Evolutionary conservation across 2,888 invertebrate species (phyloP).

Genomic region (Leptinotarsa haldemani): DNA sequence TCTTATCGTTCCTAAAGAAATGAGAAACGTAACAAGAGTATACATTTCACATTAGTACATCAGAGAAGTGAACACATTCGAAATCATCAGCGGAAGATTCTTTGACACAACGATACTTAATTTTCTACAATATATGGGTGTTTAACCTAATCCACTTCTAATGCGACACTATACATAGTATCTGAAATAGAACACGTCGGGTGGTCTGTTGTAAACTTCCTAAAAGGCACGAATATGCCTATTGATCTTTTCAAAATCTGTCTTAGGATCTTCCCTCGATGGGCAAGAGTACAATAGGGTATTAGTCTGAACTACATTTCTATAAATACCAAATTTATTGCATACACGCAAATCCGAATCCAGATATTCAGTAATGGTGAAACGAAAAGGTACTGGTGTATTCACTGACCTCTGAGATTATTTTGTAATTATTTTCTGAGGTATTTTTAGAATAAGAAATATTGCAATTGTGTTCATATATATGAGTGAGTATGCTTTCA

Average conservation of each 20-base stretch:
- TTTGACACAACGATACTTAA: background rate
- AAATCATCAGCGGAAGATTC: background rate
- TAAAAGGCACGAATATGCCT: slow-evolving; percentile 36
- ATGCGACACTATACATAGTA: background rate
- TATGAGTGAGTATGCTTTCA: too few species aligned
- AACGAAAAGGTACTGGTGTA: too few species aligned
- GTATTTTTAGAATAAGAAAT: too few species aligned
- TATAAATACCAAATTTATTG: background rate
- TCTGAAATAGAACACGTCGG: slow-evolving; percentile 23
- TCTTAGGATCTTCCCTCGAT: background rate
- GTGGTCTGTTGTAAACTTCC: slow-evolving; percentile 38
- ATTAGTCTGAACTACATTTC: background rate
- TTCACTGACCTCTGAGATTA: too few species aligned
- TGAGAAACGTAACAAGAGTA: too few species aligned
- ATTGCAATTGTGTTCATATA: too few species aligned
- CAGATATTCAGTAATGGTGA: too few species aligned
- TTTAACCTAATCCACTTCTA: slow-evolving; percentile 28
- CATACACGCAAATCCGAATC: too few species aligned
- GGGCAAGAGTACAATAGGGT: background rate
- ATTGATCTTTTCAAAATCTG: slow-evolving; percentile 24
- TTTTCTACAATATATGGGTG: slow-evolving; percentile 42
- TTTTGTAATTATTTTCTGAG: too few species aligned
- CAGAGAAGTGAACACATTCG: too few species aligned
- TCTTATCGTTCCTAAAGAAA: too few species aligned
- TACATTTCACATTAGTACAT: too few species aligned